Base-by-base conservation (phyloP, 2,797 vertebrate species). In the Lepilemur ruficaudatus region DNA sequence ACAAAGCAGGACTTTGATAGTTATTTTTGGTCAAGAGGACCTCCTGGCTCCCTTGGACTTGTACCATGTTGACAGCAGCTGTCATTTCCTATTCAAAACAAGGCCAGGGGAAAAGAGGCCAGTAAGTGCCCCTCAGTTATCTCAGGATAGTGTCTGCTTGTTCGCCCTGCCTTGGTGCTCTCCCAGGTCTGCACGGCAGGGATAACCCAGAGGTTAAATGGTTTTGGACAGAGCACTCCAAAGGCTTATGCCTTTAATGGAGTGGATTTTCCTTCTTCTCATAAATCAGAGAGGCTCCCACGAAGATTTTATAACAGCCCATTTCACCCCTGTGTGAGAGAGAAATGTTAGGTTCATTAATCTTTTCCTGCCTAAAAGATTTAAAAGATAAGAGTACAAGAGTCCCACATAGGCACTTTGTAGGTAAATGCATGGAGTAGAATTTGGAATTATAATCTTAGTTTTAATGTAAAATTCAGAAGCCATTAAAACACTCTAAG, bases 261-360 rank as follows among this genome's bases (percentile, higher is more conserved):
- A 90, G 48, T 72, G 30, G 17, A 57, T 95, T 93, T 93, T 70
- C 78, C 61, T 94, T 52, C 61, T 32, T 50, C 61, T 82, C 81
- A 15, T 96, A 92, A 95, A 92, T 90, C 88, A 94, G 41, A 89
- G n/a, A 35, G 70, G 30, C 10, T 57, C 75, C 48, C 55, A 57
- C 7, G 28, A 96, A 72, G 86, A 61, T 81, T 89, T 92, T 90
- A n/a, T 28, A 93, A 55, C 7, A 32, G 48, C 50, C 23, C 13
- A 25, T 80, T 91, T 92, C 32, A 38, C 13, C 61, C 10, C n/a
- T 3, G 14, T 46, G 41, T 38, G 43, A 89, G 80, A 92, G 35
- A 61, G 14, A 86, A 89, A 25, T 30, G 38, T 46, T 59, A 22
- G 4, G 10, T 23, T 83, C 55, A 67, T 93, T 79, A 32, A 73